phyloP scores from a whole-genome alignment of 53 echinoderm and acorn worm genomes.

The Crossaster papposus region DNA sequence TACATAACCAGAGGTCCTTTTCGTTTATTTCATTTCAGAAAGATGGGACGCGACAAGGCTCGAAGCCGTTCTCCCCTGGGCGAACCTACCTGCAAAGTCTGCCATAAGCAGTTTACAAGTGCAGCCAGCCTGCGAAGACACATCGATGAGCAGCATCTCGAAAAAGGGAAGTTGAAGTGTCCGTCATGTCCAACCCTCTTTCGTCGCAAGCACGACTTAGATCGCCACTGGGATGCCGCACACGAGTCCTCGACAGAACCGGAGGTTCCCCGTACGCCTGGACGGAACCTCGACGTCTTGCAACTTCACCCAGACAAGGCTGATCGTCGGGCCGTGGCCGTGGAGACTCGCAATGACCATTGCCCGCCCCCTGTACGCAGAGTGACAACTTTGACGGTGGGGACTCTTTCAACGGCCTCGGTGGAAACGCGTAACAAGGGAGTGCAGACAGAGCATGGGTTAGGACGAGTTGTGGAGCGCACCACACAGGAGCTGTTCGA shows the following conservation, averaged over 20 bases:
- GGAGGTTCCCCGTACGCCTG: conserved; percentile 29
- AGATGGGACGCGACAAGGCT: background rate
- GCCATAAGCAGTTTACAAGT: background rate
- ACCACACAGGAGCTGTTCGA: conserved; percentile 6
- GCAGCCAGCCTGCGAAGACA: conserved; percentile 7
- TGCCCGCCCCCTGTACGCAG: background rate
- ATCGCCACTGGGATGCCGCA: background rate
- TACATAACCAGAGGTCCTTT: background rate
- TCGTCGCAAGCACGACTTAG: conserved; percentile 1
- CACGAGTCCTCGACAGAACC: background rate
- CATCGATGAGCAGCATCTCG: conserved; percentile 18
- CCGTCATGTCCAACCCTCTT: conserved; percentile 18
- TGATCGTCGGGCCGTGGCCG: background rate
- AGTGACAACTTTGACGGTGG: background rate
- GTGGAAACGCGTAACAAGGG: background rate
- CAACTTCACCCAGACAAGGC: conserved; percentile 18
- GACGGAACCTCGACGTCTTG: conserved; percentile 9
- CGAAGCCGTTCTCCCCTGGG: background rate
- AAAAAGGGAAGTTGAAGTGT: background rate
- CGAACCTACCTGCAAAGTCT: background rate
- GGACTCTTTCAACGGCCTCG: too few relatives aligned
- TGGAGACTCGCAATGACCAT: background rate
- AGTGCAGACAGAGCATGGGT: background rate
- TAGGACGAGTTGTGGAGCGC: conserved; percentile 1
- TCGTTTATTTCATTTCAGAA: background rate